Base-by-base conservation (phyloP, 2,113 vertebrate species). In the Echinops telfairi region DNA sequence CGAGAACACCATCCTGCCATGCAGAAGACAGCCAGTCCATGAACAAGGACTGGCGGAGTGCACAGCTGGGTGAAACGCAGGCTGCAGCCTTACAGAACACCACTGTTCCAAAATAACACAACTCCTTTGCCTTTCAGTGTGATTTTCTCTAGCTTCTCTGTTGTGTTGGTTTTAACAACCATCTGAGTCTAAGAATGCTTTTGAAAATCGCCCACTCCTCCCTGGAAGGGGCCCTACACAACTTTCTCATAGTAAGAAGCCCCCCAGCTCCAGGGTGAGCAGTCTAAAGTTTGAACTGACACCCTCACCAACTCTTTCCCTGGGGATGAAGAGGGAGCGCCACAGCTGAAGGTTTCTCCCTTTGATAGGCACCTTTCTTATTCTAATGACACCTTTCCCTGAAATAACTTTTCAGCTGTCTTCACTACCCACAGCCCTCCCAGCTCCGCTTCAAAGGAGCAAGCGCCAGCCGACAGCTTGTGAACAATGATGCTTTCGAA, bases 401-500 rank as follows among this genome's bases (percentile, higher is more conserved):
- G 84, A 97, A 98, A 95, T 91, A 94, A 98, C 93, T 98, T 97
- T 97, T 94, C 91, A 94, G 97, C n/a, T 83, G 38, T 94, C 93
- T 25, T 22, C 94, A 94, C 95, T 79, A 96, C 89, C 43, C 94
- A 84, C 83, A 95, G 94, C 75, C 64, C 58, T 86, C 38, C 95
- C 95, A 96, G 75, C 95, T 97, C 94, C 71, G 47, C 97, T 97
- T 97, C 94, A 97, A 98, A 97, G 94, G 92, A 97, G 96, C 92
- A 96, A 97, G 96, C 92, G 96, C 97, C 96, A 97, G 98, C 97
- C 97, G 97, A 97, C 94, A 96, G 97, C 93, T 97, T 96, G 97
- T 96, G 95, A 97, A 98, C 98, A 98, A 98, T 98, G 98, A 97
- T 94, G 95, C 92, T 95, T 97, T 96, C 95, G 98, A 98, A 96